phyloP scores from a whole-genome alignment of 2,797 vertebrate species.

The Chrysocyon brachyurus region DNA sequence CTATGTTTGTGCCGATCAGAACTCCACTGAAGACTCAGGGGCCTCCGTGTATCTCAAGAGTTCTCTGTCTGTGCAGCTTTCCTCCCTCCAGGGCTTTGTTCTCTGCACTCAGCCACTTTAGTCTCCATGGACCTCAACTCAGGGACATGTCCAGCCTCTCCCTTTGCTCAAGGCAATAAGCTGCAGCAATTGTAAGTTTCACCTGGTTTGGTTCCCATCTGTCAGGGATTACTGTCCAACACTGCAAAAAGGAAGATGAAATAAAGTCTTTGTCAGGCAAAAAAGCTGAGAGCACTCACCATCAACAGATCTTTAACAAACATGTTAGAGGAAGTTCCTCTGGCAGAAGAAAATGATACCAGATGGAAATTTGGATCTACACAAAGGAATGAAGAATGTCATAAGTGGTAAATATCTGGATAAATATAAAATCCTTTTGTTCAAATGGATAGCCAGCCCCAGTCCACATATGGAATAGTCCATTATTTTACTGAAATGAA shows the following conservation, averaged over 20 bases:
- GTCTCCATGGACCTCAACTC: background rate
- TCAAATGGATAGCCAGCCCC: background rate
- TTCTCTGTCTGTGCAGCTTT: background rate
- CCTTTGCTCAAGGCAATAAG: background rate
- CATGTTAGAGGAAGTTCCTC: constrained; percentile 64
- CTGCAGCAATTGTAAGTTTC: background rate
- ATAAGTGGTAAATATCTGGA: constrained; percentile 38
- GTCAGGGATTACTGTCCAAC: background rate
- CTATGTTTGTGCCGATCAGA: background rate
- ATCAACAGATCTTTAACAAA: constrained; percentile 62
- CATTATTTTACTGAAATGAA: constrained; percentile 58
- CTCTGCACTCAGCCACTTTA: background rate
- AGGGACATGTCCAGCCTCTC: background rate
- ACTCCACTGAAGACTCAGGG: background rate
- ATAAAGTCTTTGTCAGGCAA: constrained; percentile 35
- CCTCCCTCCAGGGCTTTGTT: background rate
- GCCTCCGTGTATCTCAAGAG: background rate
- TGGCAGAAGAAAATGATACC: constrained; percentile 52
- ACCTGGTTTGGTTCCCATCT: constrained; percentile 5
- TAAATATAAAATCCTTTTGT: constrained; percentile 56
- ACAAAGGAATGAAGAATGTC: background rate
- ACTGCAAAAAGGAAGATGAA: constrained; percentile 28
- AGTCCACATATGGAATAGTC: background rate
- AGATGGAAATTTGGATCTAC: constrained; percentile 59
- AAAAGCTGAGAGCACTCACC: constrained; percentile 31